Conservation (phyloP, 2,113 vertebrate genomes). For the Saccopteryx leptura region DNA sequence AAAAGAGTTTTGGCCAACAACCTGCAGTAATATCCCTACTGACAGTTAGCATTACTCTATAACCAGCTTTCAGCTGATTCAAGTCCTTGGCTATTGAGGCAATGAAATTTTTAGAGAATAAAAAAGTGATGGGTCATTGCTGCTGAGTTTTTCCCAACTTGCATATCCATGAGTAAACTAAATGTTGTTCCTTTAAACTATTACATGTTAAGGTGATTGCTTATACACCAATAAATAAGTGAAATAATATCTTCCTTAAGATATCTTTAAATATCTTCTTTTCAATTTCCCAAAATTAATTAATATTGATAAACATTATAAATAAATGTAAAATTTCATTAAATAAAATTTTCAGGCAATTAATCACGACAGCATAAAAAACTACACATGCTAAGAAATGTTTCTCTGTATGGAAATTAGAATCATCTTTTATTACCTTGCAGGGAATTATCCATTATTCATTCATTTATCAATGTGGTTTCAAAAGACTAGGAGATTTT, state of each 20-base stretch:
- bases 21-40: not conserved
- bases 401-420: not conserved
- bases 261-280: not conserved
- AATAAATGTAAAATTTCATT: not conserved
- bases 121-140: not conserved
- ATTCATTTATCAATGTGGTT: not conserved
- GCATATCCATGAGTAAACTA: not conserved
- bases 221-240: not conserved
- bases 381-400: not conserved
- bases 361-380: not conserved
- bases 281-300: not conserved
- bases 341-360: not conserved
- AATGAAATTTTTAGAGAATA: not conserved
- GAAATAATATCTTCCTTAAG: not conserved
- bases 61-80: not conserved
- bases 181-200: not conserved
- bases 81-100: not conserved
- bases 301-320: not conserved
- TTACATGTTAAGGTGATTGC: not conserved
- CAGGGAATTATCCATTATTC: not conserved
- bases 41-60: not conserved
- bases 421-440: not conserved
- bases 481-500: not conserved
- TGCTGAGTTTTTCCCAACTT: not conserved
- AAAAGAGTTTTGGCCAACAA: too few species aligned